Base-by-base conservation (phyloP, 2,797 vertebrate genomes). In the Cygnus olor region DNA sequence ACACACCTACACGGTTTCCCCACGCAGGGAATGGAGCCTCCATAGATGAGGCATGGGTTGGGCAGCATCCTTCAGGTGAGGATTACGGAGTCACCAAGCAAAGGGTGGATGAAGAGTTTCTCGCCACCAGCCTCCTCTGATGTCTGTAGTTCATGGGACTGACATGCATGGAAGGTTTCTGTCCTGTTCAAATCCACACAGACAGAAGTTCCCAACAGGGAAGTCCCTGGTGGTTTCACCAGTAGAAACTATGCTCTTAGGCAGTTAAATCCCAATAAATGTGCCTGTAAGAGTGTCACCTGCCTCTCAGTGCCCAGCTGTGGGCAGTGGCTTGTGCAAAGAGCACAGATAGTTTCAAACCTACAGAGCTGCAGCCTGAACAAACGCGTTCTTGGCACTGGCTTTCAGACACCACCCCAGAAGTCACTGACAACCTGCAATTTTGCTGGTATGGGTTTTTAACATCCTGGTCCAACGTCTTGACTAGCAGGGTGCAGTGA, bases 311-410 rank as follows among this genome's bases (percentile, higher is more conserved):
- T 3, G 24, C n/a, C 20, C 53, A 54, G 45, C 68, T 22, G 6
- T 1, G 10, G 32, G 53, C 66, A 65, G 66, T 11, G 18, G 45
- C 51, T 58, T 10, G 13, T 45, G 38, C 24, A 34, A 40, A 66
- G 53, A 6, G 51, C 21, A 20, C 13, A 14, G 12, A 8, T 0
- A 8, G 51, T 58, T 58, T 64, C 22, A 6, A 22, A 58, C 28
- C 32, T 11, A 15, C 53, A 61, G 14, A 14, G 19, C 11, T 7
- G 38, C 4, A 4, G 27, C 44, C 54, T 72, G 54, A 38, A 38
- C 28, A 34, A 34, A n/a, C 1, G 0, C 4, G 1, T 60, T n/a
- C 30, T 72, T 17, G 53, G 12, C 11, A 3, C 6, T 40, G 28
- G 19, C 53, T 60, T 51, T 47, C 17, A 47, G 38, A 80, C 17